Evolutionary conservation across 2,888 invertebrate genomes (phyloP).

Genomic region (Ornithoptera alexandrae): DNA sequence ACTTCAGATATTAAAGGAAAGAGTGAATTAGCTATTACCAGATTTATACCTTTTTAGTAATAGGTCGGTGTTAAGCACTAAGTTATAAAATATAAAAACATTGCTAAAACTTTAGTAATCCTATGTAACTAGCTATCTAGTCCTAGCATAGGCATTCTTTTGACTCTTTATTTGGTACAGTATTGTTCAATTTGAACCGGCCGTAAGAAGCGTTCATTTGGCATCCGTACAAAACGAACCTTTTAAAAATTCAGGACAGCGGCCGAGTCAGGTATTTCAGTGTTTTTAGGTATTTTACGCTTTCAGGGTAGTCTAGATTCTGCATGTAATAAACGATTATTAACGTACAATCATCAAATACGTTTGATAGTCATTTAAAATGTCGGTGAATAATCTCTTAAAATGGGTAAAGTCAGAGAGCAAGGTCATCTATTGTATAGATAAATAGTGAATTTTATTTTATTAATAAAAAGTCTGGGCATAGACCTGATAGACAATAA

Average conservation of each 20-base stretch:
- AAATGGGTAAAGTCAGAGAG: neutral
- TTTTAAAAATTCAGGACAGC: constrained; percentile 9
- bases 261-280: constrained; percentile 6
- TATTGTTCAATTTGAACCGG: constrained; percentile 2
- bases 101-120: no score
- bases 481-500: no score
- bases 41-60: no score
- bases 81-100: no score
- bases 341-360: no score
- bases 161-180: neutral
- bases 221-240: constrained; percentile 8
- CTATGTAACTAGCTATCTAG: neutral
- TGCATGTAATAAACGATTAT: neutral
- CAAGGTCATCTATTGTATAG: no score
- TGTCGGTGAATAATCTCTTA: neutral
- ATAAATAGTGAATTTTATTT: no score
- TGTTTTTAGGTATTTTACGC: constrained; percentile 1
- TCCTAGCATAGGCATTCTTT: neutral
- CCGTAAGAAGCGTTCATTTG: constrained; percentile 1
- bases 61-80: no score
- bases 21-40: no score
- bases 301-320: neutral
- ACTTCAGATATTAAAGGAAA: no score
- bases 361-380: neutral
- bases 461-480: no score